Conservation (phyloP, 2,888 invertebrate genomes). For the Chymomyza caudatula region DNA sequence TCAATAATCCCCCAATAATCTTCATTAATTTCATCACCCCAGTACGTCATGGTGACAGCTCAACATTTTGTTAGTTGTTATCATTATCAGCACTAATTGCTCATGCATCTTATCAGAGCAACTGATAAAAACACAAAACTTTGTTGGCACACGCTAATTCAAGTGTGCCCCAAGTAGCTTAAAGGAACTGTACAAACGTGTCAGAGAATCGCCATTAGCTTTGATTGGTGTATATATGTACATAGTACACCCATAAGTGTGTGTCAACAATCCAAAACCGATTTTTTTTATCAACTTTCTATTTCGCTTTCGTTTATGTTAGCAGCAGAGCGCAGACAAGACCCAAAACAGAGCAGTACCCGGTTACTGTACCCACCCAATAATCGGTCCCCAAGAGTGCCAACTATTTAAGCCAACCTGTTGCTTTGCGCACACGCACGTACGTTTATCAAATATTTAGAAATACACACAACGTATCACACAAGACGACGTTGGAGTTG, state of each 20-base stretch:
- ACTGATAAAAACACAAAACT: neutral
- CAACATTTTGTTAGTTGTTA: neutral
- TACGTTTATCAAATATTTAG: neutral
- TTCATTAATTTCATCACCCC: neutral
- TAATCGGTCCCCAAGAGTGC: neutral
- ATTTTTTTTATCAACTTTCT: slow-evolving; percentile 50
- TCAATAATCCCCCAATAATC: neutral
- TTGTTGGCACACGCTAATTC: slow-evolving; percentile 3
- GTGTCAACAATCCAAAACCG: neutral
- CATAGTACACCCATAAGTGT: neutral
- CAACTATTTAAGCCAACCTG: slow-evolving; percentile 39
- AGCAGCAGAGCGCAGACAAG: neutral
- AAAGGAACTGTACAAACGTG: slow-evolving; percentile 23
- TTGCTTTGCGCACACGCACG: slow-evolving; percentile 26
- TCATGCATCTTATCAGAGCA: slow-evolving; percentile 22
- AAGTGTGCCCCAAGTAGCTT: slow-evolving; percentile 13
- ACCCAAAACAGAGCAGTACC: neutral
- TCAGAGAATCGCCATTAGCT: slow-evolving; percentile 4
- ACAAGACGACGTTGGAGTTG: slow-evolving; percentile 4
- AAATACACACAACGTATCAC: slow-evolving; percentile 12
- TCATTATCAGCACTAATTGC: slow-evolving; percentile 27
- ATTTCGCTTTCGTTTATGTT: slow-evolving; percentile 34
- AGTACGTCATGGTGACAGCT: neutral
- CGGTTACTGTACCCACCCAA: neutral
- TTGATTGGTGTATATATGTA: neutral